phyloP scores from a whole-genome alignment of 2,113 vertebrate species.

The Ciconia boyciana region DNA sequence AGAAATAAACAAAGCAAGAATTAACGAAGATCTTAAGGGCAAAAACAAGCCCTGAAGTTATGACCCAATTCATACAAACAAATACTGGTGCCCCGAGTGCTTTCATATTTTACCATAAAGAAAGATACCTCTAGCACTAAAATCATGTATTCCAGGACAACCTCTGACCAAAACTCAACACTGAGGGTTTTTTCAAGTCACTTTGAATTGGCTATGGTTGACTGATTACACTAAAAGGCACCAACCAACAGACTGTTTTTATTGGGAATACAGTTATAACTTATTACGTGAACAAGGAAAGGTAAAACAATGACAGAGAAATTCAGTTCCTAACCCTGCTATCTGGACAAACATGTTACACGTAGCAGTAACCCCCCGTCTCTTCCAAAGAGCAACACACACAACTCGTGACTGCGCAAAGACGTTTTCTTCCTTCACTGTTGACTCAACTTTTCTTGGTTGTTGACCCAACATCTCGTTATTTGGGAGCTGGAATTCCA shows the following conservation, averaged over 20 bases:
- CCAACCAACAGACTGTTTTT: not conserved
- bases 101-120: not conserved
- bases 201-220: not conserved
- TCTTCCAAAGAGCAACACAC: not conserved
- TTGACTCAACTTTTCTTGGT: not conserved
- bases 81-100: rapidly evolving
- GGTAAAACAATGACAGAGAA: not conserved
- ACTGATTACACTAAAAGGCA: not conserved
- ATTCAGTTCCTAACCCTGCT: not conserved
- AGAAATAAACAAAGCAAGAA: not conserved
- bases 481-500: not conserved
- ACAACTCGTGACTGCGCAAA: not conserved
- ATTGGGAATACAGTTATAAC: rapidly evolving
- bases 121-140: not conserved
- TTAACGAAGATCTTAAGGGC: not conserved
- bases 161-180: not conserved
- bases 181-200: not conserved
- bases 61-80: no score
- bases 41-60: not conserved
- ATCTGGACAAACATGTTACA: rapidly evolving
- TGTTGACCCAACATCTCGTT: not conserved
- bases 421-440: not conserved
- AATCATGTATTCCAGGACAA: not conserved
- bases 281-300: rapidly evolving
- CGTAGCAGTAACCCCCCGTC: rapidly evolving